phyloP scores from a whole-genome alignment of 2,797 vertebrate genomes.

The Carapus acus region DNA sequence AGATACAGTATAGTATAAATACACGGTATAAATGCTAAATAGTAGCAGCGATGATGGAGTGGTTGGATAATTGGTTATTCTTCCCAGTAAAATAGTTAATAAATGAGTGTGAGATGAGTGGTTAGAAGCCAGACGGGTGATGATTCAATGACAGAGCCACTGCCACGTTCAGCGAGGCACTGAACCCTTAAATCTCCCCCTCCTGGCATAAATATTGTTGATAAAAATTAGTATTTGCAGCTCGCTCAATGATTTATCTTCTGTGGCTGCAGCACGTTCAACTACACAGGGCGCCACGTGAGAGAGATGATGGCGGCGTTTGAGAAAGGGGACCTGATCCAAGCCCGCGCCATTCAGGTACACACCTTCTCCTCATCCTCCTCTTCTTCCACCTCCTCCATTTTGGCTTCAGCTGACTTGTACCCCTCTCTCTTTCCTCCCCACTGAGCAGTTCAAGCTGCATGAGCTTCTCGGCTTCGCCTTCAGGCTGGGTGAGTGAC shows the following conservation, averaged over 20 bases:
- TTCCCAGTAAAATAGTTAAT: no score
- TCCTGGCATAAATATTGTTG: no score
- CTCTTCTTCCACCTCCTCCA: not conserved
- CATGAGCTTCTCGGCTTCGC: conserved; percentile 79
- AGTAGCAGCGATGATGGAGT: no score
- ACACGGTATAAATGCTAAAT: no score
- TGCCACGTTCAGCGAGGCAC: no score
- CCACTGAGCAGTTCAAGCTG: conserved; percentile 76
- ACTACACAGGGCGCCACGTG: conserved; percentile 78
- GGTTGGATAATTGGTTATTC: no score
- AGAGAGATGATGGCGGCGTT: conserved; percentile 79
- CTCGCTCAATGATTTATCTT: not conserved
- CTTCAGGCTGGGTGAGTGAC: conserved; percentile 70
- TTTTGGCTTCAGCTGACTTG: conserved; percentile 4
- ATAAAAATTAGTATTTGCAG: not conserved
- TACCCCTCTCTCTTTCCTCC: conserved; percentile 21
- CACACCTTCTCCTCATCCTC: not conserved
- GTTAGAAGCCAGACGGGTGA: no score
- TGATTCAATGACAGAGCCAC: no score
- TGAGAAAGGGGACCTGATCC: conserved; percentile 65
- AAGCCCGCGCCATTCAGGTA: conserved; percentile 84
- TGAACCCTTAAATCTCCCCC: not conserved
- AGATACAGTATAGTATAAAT: no score
- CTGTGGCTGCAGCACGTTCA: conserved; percentile 82
- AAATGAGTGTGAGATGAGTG: no score